These are phyloP conservation scores for Lepilemur ruficaudatus DNA, from an alignment of 2,797 vertebrate species.

Conservation along the genomic window DNA sequence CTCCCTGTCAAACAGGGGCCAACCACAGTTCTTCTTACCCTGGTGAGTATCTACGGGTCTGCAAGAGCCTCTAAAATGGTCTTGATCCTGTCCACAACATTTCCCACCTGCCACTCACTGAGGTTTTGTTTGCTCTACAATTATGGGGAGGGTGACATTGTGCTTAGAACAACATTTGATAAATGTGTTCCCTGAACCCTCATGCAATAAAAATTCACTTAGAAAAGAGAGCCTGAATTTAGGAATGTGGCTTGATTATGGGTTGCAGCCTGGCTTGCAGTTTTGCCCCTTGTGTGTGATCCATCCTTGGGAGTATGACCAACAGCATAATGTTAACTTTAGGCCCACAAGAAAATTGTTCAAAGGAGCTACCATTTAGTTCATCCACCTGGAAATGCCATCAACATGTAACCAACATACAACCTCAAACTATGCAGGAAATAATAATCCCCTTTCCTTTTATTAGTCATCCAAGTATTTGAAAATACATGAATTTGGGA, in stretches of 20 bases:
- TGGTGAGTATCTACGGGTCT: neutral
- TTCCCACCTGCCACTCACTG: slow-evolving; percentile 8
- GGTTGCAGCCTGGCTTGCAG: neutral
- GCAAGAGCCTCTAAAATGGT: neutral
- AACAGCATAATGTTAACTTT: neutral
- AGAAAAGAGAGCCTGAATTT: neutral
- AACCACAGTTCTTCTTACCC: neutral
- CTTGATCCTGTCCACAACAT: neutral
- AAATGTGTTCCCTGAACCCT: neutral
- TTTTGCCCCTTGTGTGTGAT: neutral
- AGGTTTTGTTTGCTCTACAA: slow-evolving; percentile 10
- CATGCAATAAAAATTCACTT: neutral
- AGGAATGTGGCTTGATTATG: neutral
- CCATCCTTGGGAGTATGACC: neutral
- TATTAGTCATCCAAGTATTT: neutral
- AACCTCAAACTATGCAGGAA: neutral
- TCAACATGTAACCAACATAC: neutral
- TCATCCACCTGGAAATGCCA: neutral
- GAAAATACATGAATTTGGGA: neutral
- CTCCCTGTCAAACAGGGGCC: neutral
- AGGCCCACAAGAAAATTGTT: neutral
- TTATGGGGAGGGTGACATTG: neutral
- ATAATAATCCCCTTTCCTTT: neutral
- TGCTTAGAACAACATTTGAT: neutral
- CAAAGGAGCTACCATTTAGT: neutral